Percentiles rank a stretch among this genome's conserved stretches.
These are phyloP conservation scores for Sebastes oblongus DNA, from an alignment of 2,797 vertebrate species.

Conservation along the genomic window DNA sequence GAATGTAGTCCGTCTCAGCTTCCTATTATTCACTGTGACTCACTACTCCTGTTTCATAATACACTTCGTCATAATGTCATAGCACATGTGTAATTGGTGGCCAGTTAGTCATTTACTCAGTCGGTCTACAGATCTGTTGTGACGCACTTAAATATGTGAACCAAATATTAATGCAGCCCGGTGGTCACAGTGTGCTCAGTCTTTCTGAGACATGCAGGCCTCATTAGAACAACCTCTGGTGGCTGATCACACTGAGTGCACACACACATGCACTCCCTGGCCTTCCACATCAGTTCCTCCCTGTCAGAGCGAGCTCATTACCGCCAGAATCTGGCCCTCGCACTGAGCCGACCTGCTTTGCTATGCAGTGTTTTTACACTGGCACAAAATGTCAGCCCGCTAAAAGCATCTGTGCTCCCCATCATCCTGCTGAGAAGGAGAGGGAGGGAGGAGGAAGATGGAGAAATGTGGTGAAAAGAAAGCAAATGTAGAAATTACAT, in stretches of 20 bases:
- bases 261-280: conserved; percentile 37
- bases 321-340: conserved; percentile 70
- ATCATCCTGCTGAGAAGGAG: conserved; percentile 52
- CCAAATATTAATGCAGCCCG: conserved; percentile 38
- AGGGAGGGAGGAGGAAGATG: conserved; percentile 19
- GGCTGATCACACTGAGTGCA: conserved; percentile 27
- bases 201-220: conserved; percentile 39
- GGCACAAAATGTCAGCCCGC: conserved; percentile 78
- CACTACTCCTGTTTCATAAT: conserved; percentile 30
- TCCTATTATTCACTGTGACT: conserved; percentile 25
- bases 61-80: neutral
- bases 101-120: conserved; percentile 31
- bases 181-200: conserved; percentile 48
- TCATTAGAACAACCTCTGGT: conserved; percentile 67
- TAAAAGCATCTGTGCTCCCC: conserved; percentile 74
- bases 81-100: conserved; percentile 22
- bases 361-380: conserved; percentile 74
- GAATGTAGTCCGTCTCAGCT: neutral
- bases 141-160: conserved; percentile 36
- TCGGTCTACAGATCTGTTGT: conserved; percentile 24
- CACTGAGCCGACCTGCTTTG: conserved; percentile 77
- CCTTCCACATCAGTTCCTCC: conserved; percentile 70
- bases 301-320: conserved; percentile 79
- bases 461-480: conserved; percentile 41
- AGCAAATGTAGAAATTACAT: conserved; percentile 38